Evolutionary conservation across 2,113 vertebrate species (phyloP).

Genomic region (Gasterosteus nipponicus): DNA sequence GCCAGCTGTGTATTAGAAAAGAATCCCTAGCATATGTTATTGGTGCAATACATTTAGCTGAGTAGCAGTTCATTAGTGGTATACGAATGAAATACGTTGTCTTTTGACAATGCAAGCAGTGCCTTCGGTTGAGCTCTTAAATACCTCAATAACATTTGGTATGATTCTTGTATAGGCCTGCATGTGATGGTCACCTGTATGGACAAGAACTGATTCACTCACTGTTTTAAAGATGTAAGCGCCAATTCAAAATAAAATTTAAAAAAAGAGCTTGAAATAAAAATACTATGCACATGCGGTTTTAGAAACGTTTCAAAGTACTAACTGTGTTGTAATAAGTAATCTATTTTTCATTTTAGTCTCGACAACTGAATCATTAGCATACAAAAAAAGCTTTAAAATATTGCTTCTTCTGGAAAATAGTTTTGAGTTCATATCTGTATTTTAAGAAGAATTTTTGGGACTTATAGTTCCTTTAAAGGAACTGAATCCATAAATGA

Average conservation of each 20-base stretch:
- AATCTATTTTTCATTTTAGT: neutral
- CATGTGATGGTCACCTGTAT: constrained; percentile 1
- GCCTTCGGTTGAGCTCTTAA: neutral
- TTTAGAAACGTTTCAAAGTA: neutral
- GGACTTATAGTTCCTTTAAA: too few relatives aligned
- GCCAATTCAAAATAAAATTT: neutral
- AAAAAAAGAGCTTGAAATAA: neutral
- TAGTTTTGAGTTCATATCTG: neutral
- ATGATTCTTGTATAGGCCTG: neutral
- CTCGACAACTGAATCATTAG: neutral
- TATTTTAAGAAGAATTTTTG: neutral
- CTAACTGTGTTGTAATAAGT: neutral
- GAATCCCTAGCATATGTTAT: neutral
- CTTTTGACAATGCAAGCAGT: neutral
- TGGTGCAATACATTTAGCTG: neutral
- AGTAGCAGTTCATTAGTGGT: neutral
- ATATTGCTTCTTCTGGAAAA: neutral
- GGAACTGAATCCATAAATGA: neutral
- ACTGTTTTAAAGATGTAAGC: neutral
- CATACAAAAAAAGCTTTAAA: too few relatives aligned
- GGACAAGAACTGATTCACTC: neutral
- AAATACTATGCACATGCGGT: neutral
- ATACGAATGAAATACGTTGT: neutral
- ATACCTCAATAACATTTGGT: neutral
- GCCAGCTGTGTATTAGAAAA: too few relatives aligned